Conservation (phyloP, 2,888 invertebrate species). For the Psylliodes chrysocephalus region DNA sequence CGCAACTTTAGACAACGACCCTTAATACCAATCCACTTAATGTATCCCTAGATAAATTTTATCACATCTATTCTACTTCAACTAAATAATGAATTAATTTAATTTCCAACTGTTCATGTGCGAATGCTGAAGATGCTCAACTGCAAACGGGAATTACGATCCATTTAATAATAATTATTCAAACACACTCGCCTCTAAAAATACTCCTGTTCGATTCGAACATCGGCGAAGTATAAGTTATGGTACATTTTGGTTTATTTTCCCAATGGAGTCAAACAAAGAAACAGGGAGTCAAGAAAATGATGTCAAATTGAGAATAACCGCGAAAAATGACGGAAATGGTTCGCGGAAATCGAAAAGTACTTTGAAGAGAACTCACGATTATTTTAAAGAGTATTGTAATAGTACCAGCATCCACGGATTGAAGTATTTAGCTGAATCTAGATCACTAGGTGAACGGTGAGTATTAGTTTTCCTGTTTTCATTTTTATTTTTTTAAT, state of each 20-base stretch:
- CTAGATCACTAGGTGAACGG: slow-evolving; percentile 50
- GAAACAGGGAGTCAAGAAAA: no score
- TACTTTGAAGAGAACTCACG: slow-evolving; percentile 32
- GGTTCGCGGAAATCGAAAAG: not conserved
- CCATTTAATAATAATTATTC: no score
- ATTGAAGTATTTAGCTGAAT: slow-evolving; percentile 53
- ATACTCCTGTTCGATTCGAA: not conserved
- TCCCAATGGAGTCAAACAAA: no score
- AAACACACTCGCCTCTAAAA: not conserved
- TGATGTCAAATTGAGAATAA: not conserved
- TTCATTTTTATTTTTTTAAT: no score
- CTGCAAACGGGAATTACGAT: not conserved
- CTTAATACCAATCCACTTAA: no score
- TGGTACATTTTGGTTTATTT: no score
- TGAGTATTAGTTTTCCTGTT: no score
- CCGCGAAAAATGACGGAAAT: not conserved
- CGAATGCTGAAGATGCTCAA: not conserved
- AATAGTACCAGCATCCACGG: slow-evolving; percentile 53
- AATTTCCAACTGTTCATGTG: not conserved
- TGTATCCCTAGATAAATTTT: no score
- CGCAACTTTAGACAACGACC: no score
- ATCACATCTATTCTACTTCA: no score
- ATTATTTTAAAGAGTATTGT: slow-evolving; percentile 55
- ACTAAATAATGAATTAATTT: no score
- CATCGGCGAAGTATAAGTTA: no score